Conservation (phyloP, 2,113 vertebrate genomes). For the Morone chrysops region DNA sequence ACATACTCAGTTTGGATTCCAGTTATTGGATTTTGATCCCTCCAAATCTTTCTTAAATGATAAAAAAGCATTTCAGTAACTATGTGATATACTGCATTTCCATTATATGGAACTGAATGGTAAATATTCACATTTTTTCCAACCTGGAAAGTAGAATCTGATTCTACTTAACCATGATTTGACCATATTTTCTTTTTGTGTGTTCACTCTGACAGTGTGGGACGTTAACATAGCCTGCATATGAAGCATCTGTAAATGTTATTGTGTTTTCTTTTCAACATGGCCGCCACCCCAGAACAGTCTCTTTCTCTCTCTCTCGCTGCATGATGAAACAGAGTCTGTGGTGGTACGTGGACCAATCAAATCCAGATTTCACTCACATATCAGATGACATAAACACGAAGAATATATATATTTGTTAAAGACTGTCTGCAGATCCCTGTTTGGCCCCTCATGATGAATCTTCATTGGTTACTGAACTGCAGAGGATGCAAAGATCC, state of each 20-base stretch:
- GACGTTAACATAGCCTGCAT: not conserved
- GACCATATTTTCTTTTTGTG: not conserved
- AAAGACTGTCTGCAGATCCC: constrained; percentile 36
- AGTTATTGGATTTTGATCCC: not conserved
- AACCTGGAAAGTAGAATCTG: constrained; percentile 21
- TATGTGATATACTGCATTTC: constrained; percentile 28
- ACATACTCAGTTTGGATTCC: constrained; percentile 7
- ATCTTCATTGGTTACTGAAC: constrained; percentile 56
- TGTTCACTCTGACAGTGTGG: constrained; percentile 10
- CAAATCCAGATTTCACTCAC: constrained; percentile 64
- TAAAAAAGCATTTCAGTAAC: constrained; percentile 12
- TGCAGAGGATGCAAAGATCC: constrained; percentile 76
- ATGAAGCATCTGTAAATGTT: constrained; percentile 31
- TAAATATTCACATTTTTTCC: constrained; percentile 23
- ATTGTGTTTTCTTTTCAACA: constrained; percentile 60
- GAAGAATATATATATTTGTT: constrained; percentile 7
- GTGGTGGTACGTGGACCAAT: constrained; percentile 54
- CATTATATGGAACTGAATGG: constrained; percentile 38
- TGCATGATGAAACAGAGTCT: constrained; percentile 51
- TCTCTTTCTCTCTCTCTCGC: constrained; percentile 16
- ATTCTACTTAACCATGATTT: constrained; percentile 3
- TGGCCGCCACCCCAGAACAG: constrained; percentile 52
- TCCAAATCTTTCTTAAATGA: constrained; percentile 36
- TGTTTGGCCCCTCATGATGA: constrained; percentile 51
- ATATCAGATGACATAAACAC: constrained; percentile 67